These are phyloP conservation scores for Tolypeutes matacus DNA, from an alignment of 2,797 vertebrate genomes.

Conservation along the genomic window DNA sequence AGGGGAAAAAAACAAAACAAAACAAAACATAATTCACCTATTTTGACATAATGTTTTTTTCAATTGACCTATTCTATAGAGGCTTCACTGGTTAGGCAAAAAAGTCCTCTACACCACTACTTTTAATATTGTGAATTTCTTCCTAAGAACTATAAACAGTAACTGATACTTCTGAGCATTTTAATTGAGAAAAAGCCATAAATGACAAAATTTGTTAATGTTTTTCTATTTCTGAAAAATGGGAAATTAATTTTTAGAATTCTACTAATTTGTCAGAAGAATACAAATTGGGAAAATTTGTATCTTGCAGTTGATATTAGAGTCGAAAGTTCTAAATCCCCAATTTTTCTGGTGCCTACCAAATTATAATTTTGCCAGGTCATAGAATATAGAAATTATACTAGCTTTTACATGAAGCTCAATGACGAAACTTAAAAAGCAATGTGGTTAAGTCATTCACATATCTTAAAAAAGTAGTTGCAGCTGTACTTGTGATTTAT, in stretches of 20 bases:
- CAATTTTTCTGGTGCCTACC: background rate
- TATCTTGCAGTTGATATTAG: background rate
- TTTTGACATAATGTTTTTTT: conserved; percentile 54
- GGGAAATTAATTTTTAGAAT: conserved; percentile 32
- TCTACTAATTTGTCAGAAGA: conserved; percentile 36
- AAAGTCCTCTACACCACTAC: background rate
- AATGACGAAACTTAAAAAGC: conserved; percentile 55
- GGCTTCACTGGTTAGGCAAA: background rate
- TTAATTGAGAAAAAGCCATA: conserved; percentile 22
- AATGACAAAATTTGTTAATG: background rate
- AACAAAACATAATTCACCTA: background rate
- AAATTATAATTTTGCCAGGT: conserved; percentile 57
- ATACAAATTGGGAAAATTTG: conserved; percentile 31
- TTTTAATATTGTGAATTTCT: conserved; percentile 1
- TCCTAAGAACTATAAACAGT: conserved; percentile 48
- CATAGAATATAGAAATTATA: background rate
- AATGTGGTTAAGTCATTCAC: background rate
- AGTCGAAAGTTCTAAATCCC: background rate
- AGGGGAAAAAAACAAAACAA: background rate
- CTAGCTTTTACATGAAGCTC: conserved; percentile 46
- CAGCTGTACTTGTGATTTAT: conserved; percentile 1
- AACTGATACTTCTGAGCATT: conserved; percentile 60
- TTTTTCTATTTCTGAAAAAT: conserved; percentile 14
- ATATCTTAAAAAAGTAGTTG: background rate
- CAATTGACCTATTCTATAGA: background rate